phyloP scores from a whole-genome alignment of 2,888 invertebrate species.

The Nomada goodeniana region DNA sequence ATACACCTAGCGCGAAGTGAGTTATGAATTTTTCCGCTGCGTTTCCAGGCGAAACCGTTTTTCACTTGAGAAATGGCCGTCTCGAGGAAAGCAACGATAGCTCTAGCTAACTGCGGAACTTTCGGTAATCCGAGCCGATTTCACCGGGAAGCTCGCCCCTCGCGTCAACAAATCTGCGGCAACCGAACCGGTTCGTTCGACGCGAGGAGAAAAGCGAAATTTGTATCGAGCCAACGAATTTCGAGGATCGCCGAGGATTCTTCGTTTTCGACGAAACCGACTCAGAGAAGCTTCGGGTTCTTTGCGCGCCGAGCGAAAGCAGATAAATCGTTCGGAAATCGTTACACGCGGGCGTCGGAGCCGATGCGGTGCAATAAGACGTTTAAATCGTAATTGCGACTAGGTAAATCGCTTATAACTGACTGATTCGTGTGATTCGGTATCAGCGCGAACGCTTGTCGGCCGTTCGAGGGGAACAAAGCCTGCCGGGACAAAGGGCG shows the following conservation, averaged over 20 bases:
- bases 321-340: constrained; percentile 62
- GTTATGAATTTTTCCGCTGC: constrained; percentile 36
- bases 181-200: not conserved
- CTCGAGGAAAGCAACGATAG: constrained; percentile 16
- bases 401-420: constrained; percentile 49
- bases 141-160: not conserved
- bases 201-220: not conserved
- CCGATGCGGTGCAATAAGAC: constrained; percentile 56
- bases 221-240: not conserved
- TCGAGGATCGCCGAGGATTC: not conserved
- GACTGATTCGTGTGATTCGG: constrained; percentile 30
- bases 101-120: constrained; percentile 1
- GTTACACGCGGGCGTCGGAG: constrained; percentile 43
- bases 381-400: constrained; percentile 63
- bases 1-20: constrained; percentile 34
- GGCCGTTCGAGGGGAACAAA: constrained; percentile 1
- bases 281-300: too few relatives aligned
- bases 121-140: constrained; percentile 24
- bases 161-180: not conserved
- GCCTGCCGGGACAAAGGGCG: constrained; percentile 16
- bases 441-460: constrained; percentile 5
- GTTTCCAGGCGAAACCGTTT: constrained; percentile 5
- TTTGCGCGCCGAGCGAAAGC: not conserved
- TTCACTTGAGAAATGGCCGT: constrained; percentile 28
- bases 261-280: too few relatives aligned